Evolutionary conservation across 2,113 vertebrate species (phyloP).

Genomic region (Lepus europaeus): DNA sequence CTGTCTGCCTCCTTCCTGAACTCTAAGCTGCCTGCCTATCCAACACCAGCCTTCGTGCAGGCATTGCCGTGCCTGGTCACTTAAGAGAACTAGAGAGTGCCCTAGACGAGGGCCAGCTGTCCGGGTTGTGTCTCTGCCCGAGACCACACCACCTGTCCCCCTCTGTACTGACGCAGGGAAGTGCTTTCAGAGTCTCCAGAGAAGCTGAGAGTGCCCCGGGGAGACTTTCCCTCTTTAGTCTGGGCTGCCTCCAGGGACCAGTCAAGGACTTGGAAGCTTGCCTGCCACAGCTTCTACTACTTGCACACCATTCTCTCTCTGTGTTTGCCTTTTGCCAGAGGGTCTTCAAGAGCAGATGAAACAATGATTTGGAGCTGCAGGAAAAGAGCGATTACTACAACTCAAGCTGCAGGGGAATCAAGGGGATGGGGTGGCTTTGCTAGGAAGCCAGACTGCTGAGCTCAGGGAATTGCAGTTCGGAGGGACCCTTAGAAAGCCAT

Average conservation of each 20-base stretch:
- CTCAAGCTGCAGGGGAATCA: background rate
- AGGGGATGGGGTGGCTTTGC: background rate
- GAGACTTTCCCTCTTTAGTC: background rate
- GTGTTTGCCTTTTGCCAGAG: background rate
- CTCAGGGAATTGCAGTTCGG: background rate
- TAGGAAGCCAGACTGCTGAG: background rate
- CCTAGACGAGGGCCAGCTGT: background rate
- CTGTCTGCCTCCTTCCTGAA: background rate
- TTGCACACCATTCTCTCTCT: background rate
- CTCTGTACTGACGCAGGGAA: background rate
- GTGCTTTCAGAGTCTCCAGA: background rate
- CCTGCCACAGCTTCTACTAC: background rate
- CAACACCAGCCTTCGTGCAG: background rate
- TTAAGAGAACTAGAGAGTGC: background rate
- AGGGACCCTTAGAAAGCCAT: slow-evolving; percentile 28
- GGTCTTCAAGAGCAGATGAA: background rate
- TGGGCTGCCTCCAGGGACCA: slow-evolving; percentile 20
- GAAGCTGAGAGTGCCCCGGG: background rate
- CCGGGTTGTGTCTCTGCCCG: background rate
- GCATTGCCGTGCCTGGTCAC: background rate
- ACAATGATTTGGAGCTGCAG: background rate
- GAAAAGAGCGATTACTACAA: background rate
- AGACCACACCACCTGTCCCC: background rate
- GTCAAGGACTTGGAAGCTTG: background rate
- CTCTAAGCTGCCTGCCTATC: background rate